These are phyloP conservation scores for Empis livida DNA, from an alignment of 2,888 invertebrate species.

Conservation along the genomic window DNA sequence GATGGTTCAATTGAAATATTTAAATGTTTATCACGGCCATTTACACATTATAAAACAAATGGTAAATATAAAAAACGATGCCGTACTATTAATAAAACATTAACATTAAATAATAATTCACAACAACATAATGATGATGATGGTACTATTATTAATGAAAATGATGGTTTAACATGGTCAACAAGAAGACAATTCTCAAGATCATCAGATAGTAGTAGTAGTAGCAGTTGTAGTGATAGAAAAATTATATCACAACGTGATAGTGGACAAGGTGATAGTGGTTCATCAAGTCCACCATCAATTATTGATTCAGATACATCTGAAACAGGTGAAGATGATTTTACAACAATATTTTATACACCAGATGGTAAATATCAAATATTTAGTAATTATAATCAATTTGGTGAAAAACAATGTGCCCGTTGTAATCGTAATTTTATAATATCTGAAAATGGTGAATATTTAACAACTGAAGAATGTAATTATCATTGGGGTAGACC, in stretches of 20 bases:
- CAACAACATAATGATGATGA: no score
- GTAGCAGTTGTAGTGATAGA: conserved; percentile 39
- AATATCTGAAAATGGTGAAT: conserved; percentile 56
- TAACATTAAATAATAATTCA: background rate
- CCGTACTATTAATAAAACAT: background rate
- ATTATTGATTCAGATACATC: conserved; percentile 41
- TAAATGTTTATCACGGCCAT: conserved; percentile 42
- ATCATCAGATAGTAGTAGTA: conserved; percentile 43
- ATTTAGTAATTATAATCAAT: conserved; percentile 18
- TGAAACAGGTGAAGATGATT: conserved; percentile 20
- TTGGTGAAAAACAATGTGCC: conserved; percentile 48
- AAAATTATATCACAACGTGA: conserved; percentile 39
- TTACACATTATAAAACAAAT: conserved; percentile 13
- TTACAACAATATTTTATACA: conserved; percentile 26
- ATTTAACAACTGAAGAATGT: conserved; percentile 62
- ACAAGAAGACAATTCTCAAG: background rate
- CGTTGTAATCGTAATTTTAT: conserved; percentile 61
- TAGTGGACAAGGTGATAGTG: conserved; percentile 41
- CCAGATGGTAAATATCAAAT: conserved; percentile 16
- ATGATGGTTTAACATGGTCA: conserved; percentile 21
- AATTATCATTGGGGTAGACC: conserved; percentile 81
- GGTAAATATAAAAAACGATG: background rate
- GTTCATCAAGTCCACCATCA: conserved; percentile 42
- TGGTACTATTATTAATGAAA: conserved; percentile 20
- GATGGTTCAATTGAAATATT: conserved; percentile 51